phyloP scores from a whole-genome alignment of 2,888 invertebrate species.

The Stegophylla sp. region DNA sequence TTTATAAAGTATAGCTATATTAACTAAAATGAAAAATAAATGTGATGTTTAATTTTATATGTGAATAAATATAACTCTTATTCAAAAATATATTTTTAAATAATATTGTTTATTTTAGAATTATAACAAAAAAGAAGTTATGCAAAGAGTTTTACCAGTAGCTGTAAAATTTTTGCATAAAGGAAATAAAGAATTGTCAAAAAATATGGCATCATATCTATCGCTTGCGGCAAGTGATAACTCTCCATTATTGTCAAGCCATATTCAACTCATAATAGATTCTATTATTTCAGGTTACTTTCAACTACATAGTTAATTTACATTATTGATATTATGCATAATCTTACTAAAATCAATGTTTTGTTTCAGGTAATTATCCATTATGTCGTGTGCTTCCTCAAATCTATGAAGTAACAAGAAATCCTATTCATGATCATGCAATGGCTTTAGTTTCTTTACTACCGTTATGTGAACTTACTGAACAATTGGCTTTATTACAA shows the following conservation, averaged over 20 bases:
- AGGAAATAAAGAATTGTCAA: constrained; percentile 85
- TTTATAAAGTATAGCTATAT: no score
- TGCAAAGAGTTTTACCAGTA: constrained; percentile 85
- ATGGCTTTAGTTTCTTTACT: constrained; percentile 81
- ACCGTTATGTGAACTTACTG: constrained; percentile 83
- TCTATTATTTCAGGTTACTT: constrained; percentile 81
- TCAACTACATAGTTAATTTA: constrained; percentile 12
- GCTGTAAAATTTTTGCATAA: constrained; percentile 91
- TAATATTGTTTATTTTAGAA: constrained; percentile 67
- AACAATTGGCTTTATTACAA: constrained; percentile 82
- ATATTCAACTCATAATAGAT: constrained; percentile 88
- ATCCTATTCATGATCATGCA: constrained; percentile 84
- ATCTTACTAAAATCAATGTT: constrained; percentile 40
- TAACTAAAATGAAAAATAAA: no score
- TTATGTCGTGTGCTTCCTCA: constrained; percentile 87
- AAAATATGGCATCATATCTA: constrained; percentile 89
- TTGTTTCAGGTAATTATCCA: constrained; percentile 80
- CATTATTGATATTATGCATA: constrained; percentile 2
- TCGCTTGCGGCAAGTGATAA: constrained; percentile 92
- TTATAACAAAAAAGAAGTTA: constrained; percentile 75
- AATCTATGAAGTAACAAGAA: constrained; percentile 86
- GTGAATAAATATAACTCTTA: neutral
- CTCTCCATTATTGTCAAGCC: constrained; percentile 82
- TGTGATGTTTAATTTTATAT: neutral
- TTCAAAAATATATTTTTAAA: neutral